Conservation (phyloP, 2,113 vertebrate genomes). For the Notechis scutatus region DNA sequence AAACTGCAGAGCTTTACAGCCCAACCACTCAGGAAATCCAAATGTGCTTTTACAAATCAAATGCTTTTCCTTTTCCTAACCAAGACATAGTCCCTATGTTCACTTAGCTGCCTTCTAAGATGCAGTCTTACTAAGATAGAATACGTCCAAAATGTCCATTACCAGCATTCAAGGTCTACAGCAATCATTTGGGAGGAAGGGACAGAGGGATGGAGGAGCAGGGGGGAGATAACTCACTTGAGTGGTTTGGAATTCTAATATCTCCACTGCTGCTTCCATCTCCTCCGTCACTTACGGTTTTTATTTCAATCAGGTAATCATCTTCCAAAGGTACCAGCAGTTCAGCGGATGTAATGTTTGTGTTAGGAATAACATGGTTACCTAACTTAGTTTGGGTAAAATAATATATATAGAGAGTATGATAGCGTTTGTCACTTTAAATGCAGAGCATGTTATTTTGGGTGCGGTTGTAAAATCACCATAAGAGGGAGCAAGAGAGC, state of each 20-base stretch:
- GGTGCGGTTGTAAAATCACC: no score
- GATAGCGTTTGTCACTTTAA: no score
- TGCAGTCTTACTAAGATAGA: not conserved
- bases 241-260: constrained; percentile 87
- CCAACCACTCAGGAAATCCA: not conserved
- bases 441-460: no score
- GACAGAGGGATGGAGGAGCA: not conserved
- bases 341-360: constrained; percentile 85
- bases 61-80: not conserved
- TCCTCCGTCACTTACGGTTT: constrained; percentile 81
- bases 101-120: not conserved
- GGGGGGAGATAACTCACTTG: constrained; percentile 69
- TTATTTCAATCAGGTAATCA: constrained; percentile 87
- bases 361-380: no score
- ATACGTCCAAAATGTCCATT: not conserved
- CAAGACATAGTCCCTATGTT: not conserved
- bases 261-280: constrained; percentile 86
- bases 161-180: not conserved
- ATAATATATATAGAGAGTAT: no score
- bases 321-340: constrained; percentile 81
- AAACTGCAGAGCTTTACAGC: not conserved
- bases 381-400: no score
- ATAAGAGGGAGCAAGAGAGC: no score
- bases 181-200: not conserved
- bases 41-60: not conserved